Conservation (phyloP, 1,140 invertebrate genomes). For the Maniola jurtina region DNA sequence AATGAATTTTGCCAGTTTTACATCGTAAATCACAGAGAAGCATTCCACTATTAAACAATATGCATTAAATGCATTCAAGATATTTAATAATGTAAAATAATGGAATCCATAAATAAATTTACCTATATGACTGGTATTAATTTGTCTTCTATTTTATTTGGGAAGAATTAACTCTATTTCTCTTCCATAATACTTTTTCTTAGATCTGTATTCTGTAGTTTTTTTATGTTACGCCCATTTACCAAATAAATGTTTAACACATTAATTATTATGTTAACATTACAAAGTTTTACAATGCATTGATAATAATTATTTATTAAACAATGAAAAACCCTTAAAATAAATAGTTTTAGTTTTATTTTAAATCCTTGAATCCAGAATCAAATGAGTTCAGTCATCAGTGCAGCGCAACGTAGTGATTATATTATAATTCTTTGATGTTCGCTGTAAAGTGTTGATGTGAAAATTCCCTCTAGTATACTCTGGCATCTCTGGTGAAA, state of each 20-base stretch:
- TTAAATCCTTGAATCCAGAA: background rate
- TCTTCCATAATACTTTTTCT: background rate
- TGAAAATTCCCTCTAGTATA: no score
- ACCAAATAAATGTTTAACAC: constrained; percentile 14
- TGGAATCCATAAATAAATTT: background rate
- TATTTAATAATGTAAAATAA: background rate
- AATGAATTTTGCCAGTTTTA: background rate
- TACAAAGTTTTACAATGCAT: constrained; percentile 21
- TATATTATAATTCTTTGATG: no score
- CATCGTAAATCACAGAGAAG: background rate
- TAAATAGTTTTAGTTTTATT: background rate
- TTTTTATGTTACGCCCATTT: background rate
- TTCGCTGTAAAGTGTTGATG: no score
- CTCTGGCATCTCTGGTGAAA: no score
- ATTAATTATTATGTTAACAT: background rate
- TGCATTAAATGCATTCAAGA: constrained; percentile 4
- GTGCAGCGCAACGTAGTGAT: no score
- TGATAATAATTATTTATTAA: constrained; percentile 50
- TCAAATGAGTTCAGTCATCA: no score
- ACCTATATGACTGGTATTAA: background rate
- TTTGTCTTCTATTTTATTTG: background rate
- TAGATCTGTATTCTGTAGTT: background rate
- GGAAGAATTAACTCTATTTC: background rate
- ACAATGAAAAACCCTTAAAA: constrained; percentile 24
- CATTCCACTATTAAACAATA: background rate